Evolutionary conservation across 1,140 invertebrate genomes (phyloP).

Genomic region (Chelonus insularis): DNA sequence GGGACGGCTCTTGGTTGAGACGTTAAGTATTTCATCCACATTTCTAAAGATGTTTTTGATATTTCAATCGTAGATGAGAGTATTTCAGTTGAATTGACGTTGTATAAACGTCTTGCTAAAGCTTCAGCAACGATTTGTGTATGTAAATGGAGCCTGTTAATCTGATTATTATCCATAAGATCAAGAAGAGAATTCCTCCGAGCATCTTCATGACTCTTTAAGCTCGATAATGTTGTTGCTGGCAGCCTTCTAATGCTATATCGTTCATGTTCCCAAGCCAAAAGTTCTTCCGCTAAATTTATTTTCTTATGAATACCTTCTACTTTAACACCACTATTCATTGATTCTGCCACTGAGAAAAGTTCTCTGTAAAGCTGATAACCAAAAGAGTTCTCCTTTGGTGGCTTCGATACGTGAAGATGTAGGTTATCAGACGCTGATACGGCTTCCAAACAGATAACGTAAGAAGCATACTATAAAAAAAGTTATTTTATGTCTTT

Average conservation of each 20-base stretch:
- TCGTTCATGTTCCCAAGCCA: conserved; percentile 97
- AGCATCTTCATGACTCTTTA: conserved; percentile 68
- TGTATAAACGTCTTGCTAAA: conserved; percentile 84
- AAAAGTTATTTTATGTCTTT: conserved; percentile 17
- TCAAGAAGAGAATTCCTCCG: conserved; percentile 68
- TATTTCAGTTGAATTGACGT: conserved; percentile 70
- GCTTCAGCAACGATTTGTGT: conserved; percentile 80
- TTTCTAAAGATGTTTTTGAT: conserved; percentile 69
- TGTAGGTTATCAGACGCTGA: conserved; percentile 67
- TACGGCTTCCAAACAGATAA: conserved; percentile 88
- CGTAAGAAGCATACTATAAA: conserved; percentile 65
- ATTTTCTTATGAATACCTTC: conserved; percentile 95
- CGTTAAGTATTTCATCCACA: conserved; percentile 75
- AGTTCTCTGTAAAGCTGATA: conserved; percentile 73
- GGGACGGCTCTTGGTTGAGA: conserved; percentile 75
- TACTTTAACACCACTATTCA: conserved; percentile 42
- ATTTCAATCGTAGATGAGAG: conserved; percentile 73
- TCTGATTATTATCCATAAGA: conserved; percentile 63
- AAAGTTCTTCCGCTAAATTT: conserved; percentile 88
- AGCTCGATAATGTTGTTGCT: conserved; percentile 86
- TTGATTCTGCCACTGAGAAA: too few species aligned
- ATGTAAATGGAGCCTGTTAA: conserved; percentile 69
- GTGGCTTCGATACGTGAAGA: conserved; percentile 95
- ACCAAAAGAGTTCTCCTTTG: conserved; percentile 80
- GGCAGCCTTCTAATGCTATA: conserved; percentile 90